Conservation (phyloP, 2,113 vertebrate species). For the Okapia johnstoni region DNA sequence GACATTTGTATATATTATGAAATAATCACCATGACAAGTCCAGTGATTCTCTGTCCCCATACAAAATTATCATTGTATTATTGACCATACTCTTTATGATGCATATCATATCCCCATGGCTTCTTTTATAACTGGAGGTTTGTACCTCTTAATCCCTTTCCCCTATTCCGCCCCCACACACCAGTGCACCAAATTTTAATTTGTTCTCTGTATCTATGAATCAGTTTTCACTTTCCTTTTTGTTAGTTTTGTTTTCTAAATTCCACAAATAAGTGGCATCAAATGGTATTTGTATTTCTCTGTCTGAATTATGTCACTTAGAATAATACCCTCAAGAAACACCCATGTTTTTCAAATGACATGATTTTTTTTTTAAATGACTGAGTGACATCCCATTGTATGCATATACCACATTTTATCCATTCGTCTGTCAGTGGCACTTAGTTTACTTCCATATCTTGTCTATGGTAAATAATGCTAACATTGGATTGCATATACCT, state of each 20-base stretch:
- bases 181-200: not conserved
- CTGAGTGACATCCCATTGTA: not conserved
- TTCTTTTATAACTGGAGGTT: not conserved
- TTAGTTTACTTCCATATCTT: not conserved
- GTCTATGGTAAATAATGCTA: not conserved
- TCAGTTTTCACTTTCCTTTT: not conserved
- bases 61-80: not conserved
- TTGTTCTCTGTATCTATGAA: not conserved
- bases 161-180: not conserved
- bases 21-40: not conserved
- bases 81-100: not conserved
- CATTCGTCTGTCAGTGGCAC: not conserved
- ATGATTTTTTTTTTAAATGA: not conserved
- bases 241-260: not conserved
- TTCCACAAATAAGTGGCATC: not conserved
- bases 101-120: not conserved
- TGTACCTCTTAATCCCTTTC: not conserved
- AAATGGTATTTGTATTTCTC: not conserved
- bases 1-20: not conserved
- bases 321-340: not conserved
- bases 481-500: not conserved
- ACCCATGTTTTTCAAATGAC: not conserved
- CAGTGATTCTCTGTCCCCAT: not conserved
- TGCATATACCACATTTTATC: not conserved
- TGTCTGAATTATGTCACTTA: not conserved